These are phyloP conservation scores for Drosophila imparisetae DNA, from an alignment of 2,888 invertebrate species.

Conservation along the genomic window DNA sequence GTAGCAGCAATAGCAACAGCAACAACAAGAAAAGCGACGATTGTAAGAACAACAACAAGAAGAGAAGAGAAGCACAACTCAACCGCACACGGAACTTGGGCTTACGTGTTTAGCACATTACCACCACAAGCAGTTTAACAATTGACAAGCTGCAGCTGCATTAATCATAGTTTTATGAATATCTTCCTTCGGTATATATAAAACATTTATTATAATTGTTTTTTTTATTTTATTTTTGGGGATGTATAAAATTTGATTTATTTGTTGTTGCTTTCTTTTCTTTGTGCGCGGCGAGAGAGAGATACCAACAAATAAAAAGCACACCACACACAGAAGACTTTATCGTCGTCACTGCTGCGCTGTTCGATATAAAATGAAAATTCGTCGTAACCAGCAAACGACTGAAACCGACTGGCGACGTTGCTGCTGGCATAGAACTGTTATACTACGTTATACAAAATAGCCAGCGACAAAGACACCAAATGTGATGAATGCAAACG, in stretches of 20 bases:
- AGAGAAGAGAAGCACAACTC: conserved; percentile 6
- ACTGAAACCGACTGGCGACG: conserved; percentile 45
- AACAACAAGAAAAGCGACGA: conserved; percentile 25
- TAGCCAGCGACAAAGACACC: conserved; percentile 51
- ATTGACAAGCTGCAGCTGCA: conserved; percentile 49
- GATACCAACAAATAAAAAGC: conserved; percentile 53
- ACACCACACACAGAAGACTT: conserved; percentile 53
- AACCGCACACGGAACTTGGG: conserved; percentile 43
- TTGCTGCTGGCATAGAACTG: conserved; percentile 56
- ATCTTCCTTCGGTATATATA: neutral
- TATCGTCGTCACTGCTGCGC: conserved; percentile 68
- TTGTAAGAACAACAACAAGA: conserved; percentile 26
- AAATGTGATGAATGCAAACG: conserved; percentile 33
- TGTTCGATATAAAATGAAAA: conserved; percentile 78
- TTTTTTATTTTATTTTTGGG: conserved; percentile 27
- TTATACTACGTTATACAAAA: conserved; percentile 73
- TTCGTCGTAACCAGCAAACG: conserved; percentile 69
- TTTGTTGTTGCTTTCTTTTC: conserved; percentile 30
- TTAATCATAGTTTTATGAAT: conserved; percentile 18
- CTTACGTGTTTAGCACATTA: conserved; percentile 61
- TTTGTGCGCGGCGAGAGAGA: conserved; percentile 57
- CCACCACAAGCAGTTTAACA: conserved; percentile 41
- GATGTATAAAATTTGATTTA: conserved; percentile 50
- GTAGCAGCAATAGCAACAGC: conserved; percentile 17
- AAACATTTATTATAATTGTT: neutral